Evolutionary conservation across 2,113 vertebrate genomes (phyloP).

Genomic region (Furnarius figulus): DNA sequence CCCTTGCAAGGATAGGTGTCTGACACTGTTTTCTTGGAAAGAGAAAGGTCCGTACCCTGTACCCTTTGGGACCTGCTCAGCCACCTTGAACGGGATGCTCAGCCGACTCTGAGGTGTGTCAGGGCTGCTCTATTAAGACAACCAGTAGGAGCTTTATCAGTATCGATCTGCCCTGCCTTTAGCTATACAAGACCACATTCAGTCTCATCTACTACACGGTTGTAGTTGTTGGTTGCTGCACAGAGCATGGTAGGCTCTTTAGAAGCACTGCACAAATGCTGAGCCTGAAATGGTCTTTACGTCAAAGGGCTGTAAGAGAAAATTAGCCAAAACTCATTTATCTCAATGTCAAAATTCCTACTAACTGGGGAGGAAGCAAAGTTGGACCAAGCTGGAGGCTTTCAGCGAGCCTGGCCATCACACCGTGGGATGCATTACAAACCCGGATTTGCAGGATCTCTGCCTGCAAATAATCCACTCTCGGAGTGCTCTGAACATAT

Average conservation of each 20-base stretch:
- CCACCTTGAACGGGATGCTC: not conserved
- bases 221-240: not conserved
- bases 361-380: not conserved
- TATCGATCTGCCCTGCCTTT: not conserved
- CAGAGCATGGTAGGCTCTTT: not conserved
- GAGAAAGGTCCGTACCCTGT: not conserved
- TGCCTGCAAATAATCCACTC: constrained; percentile 29
- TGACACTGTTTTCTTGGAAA: not conserved
- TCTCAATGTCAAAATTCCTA: constrained; percentile 8
- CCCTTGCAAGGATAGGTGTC: not conserved
- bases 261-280: not conserved
- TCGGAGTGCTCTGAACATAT: constrained; percentile 6
- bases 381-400: not conserved
- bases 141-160: not conserved
- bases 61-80: not conserved
- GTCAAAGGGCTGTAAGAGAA: not conserved
- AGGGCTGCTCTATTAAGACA: not conserved
- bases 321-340: constrained; percentile 30
- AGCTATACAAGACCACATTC: not conserved
- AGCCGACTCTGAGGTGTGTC: not conserved
- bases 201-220: not conserved
- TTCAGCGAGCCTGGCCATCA: not conserved
- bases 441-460: constrained; percentile 47
- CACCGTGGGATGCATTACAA: not conserved
- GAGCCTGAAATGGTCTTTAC: not conserved